Conservation (phyloP, 1,140 invertebrate genomes). For the Rhyacophila brunnea region DNA sequence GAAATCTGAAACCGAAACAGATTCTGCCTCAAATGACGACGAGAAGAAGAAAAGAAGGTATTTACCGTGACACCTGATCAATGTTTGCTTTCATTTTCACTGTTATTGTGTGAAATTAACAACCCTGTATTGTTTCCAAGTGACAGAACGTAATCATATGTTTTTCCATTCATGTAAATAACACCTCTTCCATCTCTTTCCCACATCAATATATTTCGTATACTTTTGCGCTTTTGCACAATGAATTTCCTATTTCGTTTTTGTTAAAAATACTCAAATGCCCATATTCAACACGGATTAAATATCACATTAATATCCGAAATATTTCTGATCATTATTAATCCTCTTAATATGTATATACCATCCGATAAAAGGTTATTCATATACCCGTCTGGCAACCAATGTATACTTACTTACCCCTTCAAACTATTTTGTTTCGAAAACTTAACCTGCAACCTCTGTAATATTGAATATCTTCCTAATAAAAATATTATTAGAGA, state of each 20-base stretch:
- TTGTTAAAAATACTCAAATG: slow-evolving; percentile 35
- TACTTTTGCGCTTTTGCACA: slow-evolving; percentile 13
- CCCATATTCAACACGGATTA: slow-evolving; percentile 30
- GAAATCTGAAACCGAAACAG: slow-evolving; percentile 20
- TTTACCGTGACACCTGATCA: background rate
- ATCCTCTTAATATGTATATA: no score
- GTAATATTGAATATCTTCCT: no score
- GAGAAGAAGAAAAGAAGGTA: slow-evolving; percentile 21
- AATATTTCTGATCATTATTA: no score
- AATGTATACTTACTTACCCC: no score
- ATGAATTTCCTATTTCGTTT: slow-evolving; percentile 26
- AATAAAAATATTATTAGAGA: no score
- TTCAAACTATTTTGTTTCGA: no score
- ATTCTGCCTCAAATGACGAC: slow-evolving; percentile 13
- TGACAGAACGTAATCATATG: slow-evolving; percentile 9
- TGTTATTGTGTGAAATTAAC: background rate
- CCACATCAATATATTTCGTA: slow-evolving; percentile 1
- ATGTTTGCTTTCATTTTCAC: background rate
- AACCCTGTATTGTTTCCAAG: background rate
- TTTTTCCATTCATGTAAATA: slow-evolving; percentile 16
- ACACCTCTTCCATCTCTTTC: slow-evolving; percentile 24
- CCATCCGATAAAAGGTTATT: no score
- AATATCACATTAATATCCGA: slow-evolving; percentile 18
- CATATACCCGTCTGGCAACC: no score
- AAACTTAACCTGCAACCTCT: no score